These are phyloP conservation scores for Sebastes vulpes DNA, from an alignment of 2,797 vertebrate genomes.

Conservation along the genomic window DNA sequence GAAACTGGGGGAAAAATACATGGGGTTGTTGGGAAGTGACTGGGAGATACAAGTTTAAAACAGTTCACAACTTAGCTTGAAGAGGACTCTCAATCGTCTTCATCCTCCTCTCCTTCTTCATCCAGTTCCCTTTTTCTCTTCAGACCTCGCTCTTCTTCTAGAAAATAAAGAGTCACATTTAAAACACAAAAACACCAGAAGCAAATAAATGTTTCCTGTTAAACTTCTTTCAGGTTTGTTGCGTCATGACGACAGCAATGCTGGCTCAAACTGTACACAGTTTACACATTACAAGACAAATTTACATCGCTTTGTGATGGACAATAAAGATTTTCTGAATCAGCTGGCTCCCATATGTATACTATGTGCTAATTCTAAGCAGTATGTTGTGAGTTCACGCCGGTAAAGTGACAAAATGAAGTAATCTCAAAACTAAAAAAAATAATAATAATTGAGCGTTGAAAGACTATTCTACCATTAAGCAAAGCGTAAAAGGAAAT, in stretches of 20 bases:
- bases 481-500: not conserved
- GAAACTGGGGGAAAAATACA: slow-evolving; percentile 47
- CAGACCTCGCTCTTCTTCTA: slow-evolving; percentile 92
- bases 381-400: not conserved
- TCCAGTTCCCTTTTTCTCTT: slow-evolving; percentile 98
- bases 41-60: slow-evolving; percentile 91
- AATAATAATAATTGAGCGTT: not conserved
- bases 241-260: not conserved
- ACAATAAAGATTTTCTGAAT: slow-evolving; percentile 30
- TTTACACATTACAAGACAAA: not conserved
- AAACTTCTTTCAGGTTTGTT: not conserved
- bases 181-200: not conserved
- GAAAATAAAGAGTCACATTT: slow-evolving; percentile 25
- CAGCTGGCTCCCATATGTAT: not conserved
- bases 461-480: not conserved
- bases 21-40: slow-evolving; percentile 72
- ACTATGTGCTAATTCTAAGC: not conserved
- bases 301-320: not conserved
- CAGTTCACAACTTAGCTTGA: slow-evolving; percentile 91
- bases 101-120: slow-evolving; percentile 96
- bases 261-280: not conserved
- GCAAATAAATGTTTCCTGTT: not conserved
- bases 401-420: not conserved
- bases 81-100: slow-evolving; percentile 80
- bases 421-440: not conserved